A percentile compares a stretch with the other conserved stretches of the same genome.
Evolutionary conservation across 2,113 vertebrate species (phyloP).

Genomic region (Sebastes fasciatus): DNA sequence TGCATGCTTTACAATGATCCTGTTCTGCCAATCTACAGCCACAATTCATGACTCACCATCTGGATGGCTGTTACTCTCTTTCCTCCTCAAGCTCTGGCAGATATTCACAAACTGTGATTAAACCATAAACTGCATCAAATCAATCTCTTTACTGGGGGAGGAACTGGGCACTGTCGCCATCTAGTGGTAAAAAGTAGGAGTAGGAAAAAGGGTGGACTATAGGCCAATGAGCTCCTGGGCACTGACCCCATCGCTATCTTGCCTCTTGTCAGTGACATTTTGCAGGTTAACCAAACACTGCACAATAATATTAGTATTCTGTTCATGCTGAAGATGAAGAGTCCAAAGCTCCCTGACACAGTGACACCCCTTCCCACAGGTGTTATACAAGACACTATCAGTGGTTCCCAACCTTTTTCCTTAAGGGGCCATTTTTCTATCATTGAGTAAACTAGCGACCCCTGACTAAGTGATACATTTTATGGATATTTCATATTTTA

Average conservation of each 20-base stretch:
- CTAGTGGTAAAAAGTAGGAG: conserved; percentile 14
- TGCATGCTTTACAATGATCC: conserved; percentile 41
- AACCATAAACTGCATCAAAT: conserved; percentile 35
- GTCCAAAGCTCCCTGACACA: neutral
- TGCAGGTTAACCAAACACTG: neutral
- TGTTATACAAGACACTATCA: neutral
- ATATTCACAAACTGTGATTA: conserved; percentile 46
- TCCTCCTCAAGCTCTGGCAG: conserved; percentile 28
- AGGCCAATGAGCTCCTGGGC: neutral
- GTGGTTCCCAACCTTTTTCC: too few relatives aligned
- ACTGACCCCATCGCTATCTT: neutral
- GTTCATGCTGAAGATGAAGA: neutral
- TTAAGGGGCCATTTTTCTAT: too few relatives aligned
- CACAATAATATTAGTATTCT: neutral
- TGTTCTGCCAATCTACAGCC: conserved; percentile 27
- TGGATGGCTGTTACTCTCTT: conserved; percentile 50
- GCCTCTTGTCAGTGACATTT: neutral
- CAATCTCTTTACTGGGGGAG: neutral
- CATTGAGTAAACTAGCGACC: too few relatives aligned
- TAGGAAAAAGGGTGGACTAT: neutral
- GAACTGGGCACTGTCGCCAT: conserved; percentile 5
- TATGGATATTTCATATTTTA: too few relatives aligned
- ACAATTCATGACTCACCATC: conserved; percentile 56
- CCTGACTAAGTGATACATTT: too few relatives aligned
- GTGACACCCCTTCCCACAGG: neutral